phyloP scores from a whole-genome alignment of 2,797 vertebrate species.

The Eurystomus glaucurus region DNA sequence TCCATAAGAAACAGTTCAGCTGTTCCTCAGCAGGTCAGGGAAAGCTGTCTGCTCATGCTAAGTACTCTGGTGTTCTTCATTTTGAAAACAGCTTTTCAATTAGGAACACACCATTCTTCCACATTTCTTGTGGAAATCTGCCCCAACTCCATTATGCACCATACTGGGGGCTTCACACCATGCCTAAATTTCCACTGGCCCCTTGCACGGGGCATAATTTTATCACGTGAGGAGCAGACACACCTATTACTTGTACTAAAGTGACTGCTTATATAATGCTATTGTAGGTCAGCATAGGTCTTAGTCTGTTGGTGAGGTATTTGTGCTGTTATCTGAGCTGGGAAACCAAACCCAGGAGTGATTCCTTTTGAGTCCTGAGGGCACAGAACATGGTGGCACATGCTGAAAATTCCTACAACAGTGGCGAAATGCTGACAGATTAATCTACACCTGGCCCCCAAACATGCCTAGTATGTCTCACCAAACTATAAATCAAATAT shows the following conservation, averaged over 20 bases:
- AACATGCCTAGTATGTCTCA: constrained; percentile 17
- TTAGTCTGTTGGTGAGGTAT: neutral
- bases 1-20: neutral
- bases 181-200: neutral
- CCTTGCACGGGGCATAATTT: neutral
- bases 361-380: constrained; percentile 31
- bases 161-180: neutral
- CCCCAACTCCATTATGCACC: neutral
- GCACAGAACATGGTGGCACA: constrained; percentile 53
- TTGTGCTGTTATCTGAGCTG: constrained; percentile 62
- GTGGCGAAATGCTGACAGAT: constrained; percentile 56
- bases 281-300: constrained; percentile 33
- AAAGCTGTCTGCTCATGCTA: neutral
- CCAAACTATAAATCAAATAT: constrained; percentile 7
- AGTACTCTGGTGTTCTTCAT: neutral
- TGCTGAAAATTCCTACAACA: constrained; percentile 59
- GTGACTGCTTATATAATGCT: constrained; percentile 40
- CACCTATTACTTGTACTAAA: neutral
- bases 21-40: neutral
- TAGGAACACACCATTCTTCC: neutral
- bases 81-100: neutral
- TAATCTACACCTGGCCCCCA: constrained; percentile 51
- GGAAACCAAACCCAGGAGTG: constrained; percentile 48
- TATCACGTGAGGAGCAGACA: accelerated
- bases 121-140: neutral